Evolutionary conservation across 2,888 invertebrate genomes (phyloP), one percentile per base, ranked within the genome.

Genomic region (Tyria jacobaeae): DNA sequence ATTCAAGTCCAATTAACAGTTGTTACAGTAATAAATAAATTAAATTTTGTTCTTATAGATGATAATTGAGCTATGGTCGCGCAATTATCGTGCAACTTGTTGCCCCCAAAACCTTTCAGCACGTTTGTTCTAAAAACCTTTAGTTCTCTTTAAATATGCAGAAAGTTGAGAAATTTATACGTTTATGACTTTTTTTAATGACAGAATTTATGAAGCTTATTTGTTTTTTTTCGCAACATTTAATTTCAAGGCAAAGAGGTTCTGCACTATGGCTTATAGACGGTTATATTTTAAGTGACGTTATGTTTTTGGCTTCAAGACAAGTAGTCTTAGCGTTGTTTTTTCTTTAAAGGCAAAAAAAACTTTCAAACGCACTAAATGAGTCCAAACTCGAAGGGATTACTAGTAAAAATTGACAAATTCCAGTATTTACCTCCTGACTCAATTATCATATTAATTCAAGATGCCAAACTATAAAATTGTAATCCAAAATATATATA

Each of bases 21-120:
- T 61, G 68, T 73, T 68, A 39, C 61, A 54, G 54, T 67, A 49
- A 57, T 62, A 66, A 68, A 74, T 70, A 67, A 56, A 62, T 27
- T 64, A 59, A 64, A 71, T 68, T 69, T 52, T 62, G 53, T 60
- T 62, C 27, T 60, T 66, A 64, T 62, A 60, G 51, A 41, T 17
- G 25, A 61, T 71, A 66, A 73, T 68, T 73, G 62, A 41, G 17
- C 39, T 24, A 60, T 21, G 7, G 31, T 75, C 60, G 39, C 3
- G 62, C 69, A 71, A 68, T 34, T 37, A 14, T 57, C 54, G 15
- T 39, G 51, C 55, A 52, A 75, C 53, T 48, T 54, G 51, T 64
- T 66, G 73, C 49, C 37, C 63, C n/a, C 21, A 61, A 65, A 71
- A 75, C 62, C 62, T 72, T 73, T 49, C 12, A 12, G 14, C 55